Conservation (phyloP, 2,797 vertebrate species). For the Urophycis tenuis region DNA sequence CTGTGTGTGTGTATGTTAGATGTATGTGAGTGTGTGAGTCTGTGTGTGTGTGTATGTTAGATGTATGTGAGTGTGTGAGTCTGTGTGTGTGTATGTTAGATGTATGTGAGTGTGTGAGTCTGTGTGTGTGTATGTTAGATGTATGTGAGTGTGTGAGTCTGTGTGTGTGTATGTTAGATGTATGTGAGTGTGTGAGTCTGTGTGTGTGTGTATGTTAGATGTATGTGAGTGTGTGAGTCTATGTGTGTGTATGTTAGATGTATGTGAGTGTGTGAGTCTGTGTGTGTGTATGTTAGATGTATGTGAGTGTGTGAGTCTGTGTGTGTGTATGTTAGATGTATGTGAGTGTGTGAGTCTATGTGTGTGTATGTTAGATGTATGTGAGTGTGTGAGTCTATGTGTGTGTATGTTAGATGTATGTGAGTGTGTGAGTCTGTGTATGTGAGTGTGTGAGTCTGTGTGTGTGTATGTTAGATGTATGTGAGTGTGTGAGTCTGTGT, state of each 20-base stretch:
- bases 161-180: neutral
- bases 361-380: neutral
- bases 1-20: neutral
- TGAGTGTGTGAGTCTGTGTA: no score
- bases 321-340: neutral
- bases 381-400: neutral
- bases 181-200: neutral
- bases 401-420: neutral
- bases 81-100: neutral
- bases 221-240: neutral
- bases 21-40: conserved; percentile 1
- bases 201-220: conserved; percentile 4
- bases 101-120: neutral
- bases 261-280: neutral
- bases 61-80: neutral
- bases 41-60: neutral
- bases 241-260: neutral
- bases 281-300: conserved; percentile 3
- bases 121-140: neutral
- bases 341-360: neutral
- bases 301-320: neutral
- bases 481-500: neutral
- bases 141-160: neutral
- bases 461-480: conserved; percentile 1
- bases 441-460: neutral